Evolutionary conservation across 2,113 vertebrate genomes (phyloP).

Genomic region (Gymnorhina tibicen): DNA sequence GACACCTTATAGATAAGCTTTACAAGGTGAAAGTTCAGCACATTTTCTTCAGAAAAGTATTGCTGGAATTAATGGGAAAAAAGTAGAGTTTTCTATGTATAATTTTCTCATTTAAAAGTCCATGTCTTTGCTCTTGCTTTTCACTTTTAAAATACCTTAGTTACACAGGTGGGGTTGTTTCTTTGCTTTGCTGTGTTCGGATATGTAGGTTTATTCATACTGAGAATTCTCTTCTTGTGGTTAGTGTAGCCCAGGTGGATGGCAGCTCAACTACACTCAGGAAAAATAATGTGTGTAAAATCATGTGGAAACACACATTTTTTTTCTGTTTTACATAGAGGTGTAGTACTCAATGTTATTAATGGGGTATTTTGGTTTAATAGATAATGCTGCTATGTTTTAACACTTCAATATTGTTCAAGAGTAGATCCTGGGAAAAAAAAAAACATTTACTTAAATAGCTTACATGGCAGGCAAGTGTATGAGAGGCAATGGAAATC

Average conservation of each 20-base stretch:
- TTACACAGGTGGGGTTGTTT: not conserved
- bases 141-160: not conserved
- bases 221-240: not conserved
- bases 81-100: not conserved
- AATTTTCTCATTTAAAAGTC: not conserved
- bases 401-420: not conserved
- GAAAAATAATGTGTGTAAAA: not conserved
- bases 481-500: slow-evolving; percentile 48
- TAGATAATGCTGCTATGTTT: slow-evolving; percentile 9
- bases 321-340: not conserved
- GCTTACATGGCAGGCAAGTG: slow-evolving; percentile 27
- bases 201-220: not conserved
- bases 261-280: not conserved
- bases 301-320: not conserved
- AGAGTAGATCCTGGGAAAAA: not conserved
- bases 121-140: not conserved
- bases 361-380: slow-evolving; percentile 1
- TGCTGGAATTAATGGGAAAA: not conserved
- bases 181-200: not conserved
- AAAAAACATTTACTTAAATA: slow-evolving; percentile 36
- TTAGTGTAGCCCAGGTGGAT: not conserved
- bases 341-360: not conserved
- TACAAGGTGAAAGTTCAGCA: not conserved
- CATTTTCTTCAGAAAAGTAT: not conserved
- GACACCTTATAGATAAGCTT: not conserved